Conservation (phyloP, 2,888 invertebrate genomes). For the Thereva unica region DNA sequence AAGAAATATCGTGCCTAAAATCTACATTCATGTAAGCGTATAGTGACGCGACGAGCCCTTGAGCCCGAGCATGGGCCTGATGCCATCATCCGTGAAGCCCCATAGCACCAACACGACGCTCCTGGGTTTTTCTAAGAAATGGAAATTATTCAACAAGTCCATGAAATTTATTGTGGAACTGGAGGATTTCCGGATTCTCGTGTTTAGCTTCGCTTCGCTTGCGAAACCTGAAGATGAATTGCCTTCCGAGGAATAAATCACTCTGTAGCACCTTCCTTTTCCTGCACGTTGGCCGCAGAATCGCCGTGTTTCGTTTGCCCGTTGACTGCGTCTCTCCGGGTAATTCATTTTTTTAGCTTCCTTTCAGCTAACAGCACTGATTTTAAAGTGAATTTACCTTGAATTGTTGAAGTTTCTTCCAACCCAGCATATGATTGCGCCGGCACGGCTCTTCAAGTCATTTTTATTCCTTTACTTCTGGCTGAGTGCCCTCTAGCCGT, state of each 20-base stretch:
- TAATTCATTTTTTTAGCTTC: no score
- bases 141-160: constrained; percentile 42
- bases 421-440: no score
- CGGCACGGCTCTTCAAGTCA: no score
- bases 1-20: constrained; percentile 15
- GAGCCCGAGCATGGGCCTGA: background rate
- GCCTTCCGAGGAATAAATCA: constrained; percentile 39
- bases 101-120: background rate
- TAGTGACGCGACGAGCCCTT: constrained; percentile 12
- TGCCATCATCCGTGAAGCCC: constrained; percentile 7
- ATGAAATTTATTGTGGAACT: constrained; percentile 41
- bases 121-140: constrained; percentile 28
- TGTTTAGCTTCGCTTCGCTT: constrained; percentile 39
- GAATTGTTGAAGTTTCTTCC: no score
- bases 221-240: constrained; percentile 41
- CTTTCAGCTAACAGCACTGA: no score
- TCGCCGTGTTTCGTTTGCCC: background rate
- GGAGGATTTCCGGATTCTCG: constrained; percentile 40
- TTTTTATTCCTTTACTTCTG: no score
- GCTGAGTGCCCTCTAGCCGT: no score
- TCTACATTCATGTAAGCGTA: constrained; percentile 18
- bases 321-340: background rate
- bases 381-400: no score
- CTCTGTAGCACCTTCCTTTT: constrained; percentile 30
- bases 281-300: background rate